These are phyloP conservation scores for Hirudinaria manillensis DNA, from an alignment of 2,888 invertebrate species.

Conservation along the genomic window DNA sequence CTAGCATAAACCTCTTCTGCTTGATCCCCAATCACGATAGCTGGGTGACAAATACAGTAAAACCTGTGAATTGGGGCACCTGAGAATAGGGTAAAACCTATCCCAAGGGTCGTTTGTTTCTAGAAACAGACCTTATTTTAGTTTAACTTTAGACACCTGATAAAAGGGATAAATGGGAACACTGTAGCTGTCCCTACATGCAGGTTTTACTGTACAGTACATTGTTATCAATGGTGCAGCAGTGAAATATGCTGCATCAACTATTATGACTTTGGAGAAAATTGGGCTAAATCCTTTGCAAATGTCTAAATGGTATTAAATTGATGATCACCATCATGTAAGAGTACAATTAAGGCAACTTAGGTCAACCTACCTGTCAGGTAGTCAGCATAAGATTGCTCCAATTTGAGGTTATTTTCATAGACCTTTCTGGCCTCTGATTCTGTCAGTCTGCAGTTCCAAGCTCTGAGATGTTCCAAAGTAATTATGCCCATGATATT, in stretches of 20 bases:
- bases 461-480: conserved; percentile 9
- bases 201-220: too few species aligned
- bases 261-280: too few species aligned
- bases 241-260: too few species aligned
- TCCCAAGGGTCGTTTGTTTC: not conserved
- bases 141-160: too few species aligned
- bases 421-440: conserved; percentile 94
- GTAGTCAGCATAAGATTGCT: conserved; percentile 80
- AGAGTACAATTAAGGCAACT: not conserved
- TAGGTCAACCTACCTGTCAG: conserved; percentile 45
- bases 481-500: not conserved
- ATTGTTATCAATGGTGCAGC: not conserved
- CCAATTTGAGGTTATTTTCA: conserved; percentile 91
- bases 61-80: too few species aligned
- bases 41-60: conserved; percentile 57
- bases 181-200: too few species aligned
- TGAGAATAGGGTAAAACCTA: too few species aligned
- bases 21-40: conserved; percentile 90
- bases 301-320: too few species aligned
- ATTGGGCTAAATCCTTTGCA: too few species aligned
- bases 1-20: conserved; percentile 92
- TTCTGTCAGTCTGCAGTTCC: conserved; percentile 60
- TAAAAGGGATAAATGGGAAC: too few species aligned
- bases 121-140: too few species aligned
- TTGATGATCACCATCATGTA: too few species aligned